A percentile compares a stretch with the other conserved stretches of the same genome.
Conservation (phyloP, 2,797 vertebrate species). For the Sebastes umbrosus region DNA sequence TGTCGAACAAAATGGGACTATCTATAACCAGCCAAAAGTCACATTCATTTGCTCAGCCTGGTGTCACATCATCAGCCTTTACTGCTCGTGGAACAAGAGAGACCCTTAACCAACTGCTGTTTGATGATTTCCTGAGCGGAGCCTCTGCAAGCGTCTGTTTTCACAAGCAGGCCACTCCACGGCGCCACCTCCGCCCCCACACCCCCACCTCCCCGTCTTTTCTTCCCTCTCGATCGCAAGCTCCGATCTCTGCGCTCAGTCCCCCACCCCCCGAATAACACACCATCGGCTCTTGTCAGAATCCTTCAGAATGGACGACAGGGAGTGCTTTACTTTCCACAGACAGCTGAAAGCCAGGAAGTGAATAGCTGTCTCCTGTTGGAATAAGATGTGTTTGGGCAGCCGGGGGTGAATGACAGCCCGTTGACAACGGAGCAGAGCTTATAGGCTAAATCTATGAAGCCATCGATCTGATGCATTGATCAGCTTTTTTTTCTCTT, state of each 20-base stretch:
- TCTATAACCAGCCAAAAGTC: slow-evolving; percentile 81
- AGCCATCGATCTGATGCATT: slow-evolving; percentile 70
- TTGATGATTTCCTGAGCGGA: slow-evolving; percentile 77
- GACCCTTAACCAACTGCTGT: slow-evolving; percentile 77
- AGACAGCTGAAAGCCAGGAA: slow-evolving; percentile 49
- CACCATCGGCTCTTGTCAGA: slow-evolving; percentile 47
- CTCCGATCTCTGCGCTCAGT: not conserved
- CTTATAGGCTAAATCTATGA: slow-evolving; percentile 67
- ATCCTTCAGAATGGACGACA: slow-evolving; percentile 50
- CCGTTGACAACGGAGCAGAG: slow-evolving; percentile 53
- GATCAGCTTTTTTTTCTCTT: slow-evolving; percentile 58
- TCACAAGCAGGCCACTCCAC: slow-evolving; percentile 48
- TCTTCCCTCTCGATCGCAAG: slow-evolving; percentile 1
- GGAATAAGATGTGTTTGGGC: slow-evolving; percentile 61
- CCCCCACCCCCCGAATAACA: slow-evolving; percentile 8
- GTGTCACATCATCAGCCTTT: slow-evolving; percentile 76
- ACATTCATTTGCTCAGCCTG: slow-evolving; percentile 77
- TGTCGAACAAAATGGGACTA: slow-evolving; percentile 76
- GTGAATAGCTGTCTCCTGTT: slow-evolving; percentile 59
- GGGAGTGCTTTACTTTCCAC: slow-evolving; percentile 41
- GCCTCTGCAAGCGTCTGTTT: slow-evolving; percentile 60
- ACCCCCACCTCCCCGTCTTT: not conserved
- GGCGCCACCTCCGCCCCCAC: slow-evolving; percentile 29
- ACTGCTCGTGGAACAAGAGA: slow-evolving; percentile 69
- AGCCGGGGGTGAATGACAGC: slow-evolving; percentile 72